Base-by-base conservation (phyloP, 2,888 invertebrate species). In the Caradrina clavipalpis region DNA sequence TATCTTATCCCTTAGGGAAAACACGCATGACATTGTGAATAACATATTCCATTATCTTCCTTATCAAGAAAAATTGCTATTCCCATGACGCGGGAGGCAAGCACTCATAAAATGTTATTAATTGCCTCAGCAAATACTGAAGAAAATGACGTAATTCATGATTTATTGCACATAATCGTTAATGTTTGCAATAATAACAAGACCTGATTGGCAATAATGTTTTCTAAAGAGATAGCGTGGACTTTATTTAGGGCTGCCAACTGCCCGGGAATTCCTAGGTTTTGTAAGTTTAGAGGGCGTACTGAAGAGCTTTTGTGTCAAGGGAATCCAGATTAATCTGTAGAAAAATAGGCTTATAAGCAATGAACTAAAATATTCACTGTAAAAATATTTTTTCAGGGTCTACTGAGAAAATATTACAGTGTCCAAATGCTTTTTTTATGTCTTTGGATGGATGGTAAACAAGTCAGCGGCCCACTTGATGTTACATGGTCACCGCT, bases 91-190 rank as follows among this genome's bases (percentile, higher is more conserved):
- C 11, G 31, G 15, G 10, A 50, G 2, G 31, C 19, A 58, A 49
- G 58, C 31, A 13, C n/a, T 22, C 39, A 55, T 56, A 31, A 39
- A 69, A 69, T 21, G 49, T 47, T 26, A 69, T 55, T 76, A 31
- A 50, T 69, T 35, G 45, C 55, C n/a, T 21, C 4, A 42, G 53
- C 15, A 54, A 60, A 54, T 57, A 62, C 22, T 56, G 51, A 78
- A 63, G 39, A 56, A 59, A 59, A 59, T 66, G 0, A 51, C 26
- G 58, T 55, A 47, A 62, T n/a, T 49, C 10, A 19, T 53, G 22
- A 73, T 59, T 59, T 49, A 73, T 55, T 55, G 51, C 31, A 73
- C 49, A 17, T 39, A 50, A 63, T 61, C 39, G 50, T 17, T 54
- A 15, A 55, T 60, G 10, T 58, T 50, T 61, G 54, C 45, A 54